Evolutionary conservation across 2,113 vertebrate species (phyloP), one percentile per base, ranked within the genome.

Genomic region (Clarias gariepinus): DNA sequence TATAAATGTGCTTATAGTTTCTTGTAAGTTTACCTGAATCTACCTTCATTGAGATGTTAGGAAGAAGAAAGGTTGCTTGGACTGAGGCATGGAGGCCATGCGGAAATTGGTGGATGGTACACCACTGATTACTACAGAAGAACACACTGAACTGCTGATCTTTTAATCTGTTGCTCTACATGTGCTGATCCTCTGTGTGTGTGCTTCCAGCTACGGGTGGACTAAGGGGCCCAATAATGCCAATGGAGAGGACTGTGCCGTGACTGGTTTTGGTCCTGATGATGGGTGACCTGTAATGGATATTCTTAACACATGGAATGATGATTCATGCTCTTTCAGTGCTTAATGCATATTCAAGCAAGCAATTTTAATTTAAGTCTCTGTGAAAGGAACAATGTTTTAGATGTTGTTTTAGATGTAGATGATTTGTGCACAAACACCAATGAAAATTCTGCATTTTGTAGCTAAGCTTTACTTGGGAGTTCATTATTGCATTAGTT

Each of bases 141-240:
- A 66, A 36, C 19, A 28, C 47, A 18, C 11, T 28, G 2, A 41
- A 82, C 36, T 76, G 12, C n/a, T n/a, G 6, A 66, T 66, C 41
- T 23, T 83, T 55, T n/a, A 13, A 71, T 19, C 55, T 47, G 7
- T 28, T 47, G 55, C 30, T 73, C 2, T 55, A 61, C 12, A 57
- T 66, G 9, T 64, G 69, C 68, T 55, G 18, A 74, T 64, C 12
- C 58, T 58, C 19, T 63, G 7, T 3, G 1, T 57, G 3, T 74
- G 28, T 82, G 78, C 23, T 81, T 86, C 63, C 58, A 87, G 86
- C 2, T 87, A 19, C 80, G 82, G 86, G 86, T 25, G 18, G 33
- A 64, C 0, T 52, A 1, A 0, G 13, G 86, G 82, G 30, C 86
- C 86, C 19, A 87, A 82, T 52, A 2, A 82, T 57, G 15, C 8